phyloP scores from a whole-genome alignment of 2,113 vertebrate genomes.

The Tupaia chinensis region DNA sequence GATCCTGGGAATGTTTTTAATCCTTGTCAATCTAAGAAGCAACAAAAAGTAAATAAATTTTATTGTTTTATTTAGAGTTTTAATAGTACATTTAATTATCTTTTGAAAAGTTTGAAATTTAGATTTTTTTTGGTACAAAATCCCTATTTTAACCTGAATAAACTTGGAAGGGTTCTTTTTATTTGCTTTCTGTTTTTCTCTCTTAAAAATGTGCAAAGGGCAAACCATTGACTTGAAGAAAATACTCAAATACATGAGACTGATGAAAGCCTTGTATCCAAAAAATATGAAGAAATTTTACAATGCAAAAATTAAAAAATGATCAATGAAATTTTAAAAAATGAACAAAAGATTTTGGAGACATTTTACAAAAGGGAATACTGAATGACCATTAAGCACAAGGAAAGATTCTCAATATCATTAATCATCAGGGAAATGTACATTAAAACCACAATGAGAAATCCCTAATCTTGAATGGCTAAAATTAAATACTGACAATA shows the following conservation, averaged over 20 bases:
- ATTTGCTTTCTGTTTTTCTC: not conserved
- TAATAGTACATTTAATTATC: conserved; percentile 19
- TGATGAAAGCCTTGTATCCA: too few species aligned
- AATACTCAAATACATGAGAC: not conserved
- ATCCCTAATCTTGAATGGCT: not conserved
- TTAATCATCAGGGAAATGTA: too few species aligned
- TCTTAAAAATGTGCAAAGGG: conserved; percentile 13
- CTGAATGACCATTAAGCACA: too few species aligned
- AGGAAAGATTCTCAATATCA: too few species aligned
- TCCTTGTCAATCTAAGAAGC: not conserved
- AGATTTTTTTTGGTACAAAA: not conserved
- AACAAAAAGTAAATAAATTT: not conserved
- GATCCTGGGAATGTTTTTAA: not conserved
- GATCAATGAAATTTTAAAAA: too few species aligned
- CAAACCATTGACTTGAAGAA: not conserved
- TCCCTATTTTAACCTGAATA: not conserved
- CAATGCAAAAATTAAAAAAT: too few species aligned
- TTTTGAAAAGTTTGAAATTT: conserved; percentile 22
- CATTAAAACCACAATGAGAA: too few species aligned
- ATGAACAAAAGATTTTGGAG: too few species aligned
- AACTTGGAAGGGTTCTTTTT: not conserved
- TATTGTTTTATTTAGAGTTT: conserved; percentile 44
- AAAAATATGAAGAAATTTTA: too few species aligned
- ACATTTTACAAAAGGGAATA: too few species aligned
- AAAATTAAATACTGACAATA: not conserved